Evolutionary conservation across 2,888 invertebrate genomes (phyloP), one percentile per base, ranked within the genome.

Genomic region (Malthinus seriepunctatus): DNA sequence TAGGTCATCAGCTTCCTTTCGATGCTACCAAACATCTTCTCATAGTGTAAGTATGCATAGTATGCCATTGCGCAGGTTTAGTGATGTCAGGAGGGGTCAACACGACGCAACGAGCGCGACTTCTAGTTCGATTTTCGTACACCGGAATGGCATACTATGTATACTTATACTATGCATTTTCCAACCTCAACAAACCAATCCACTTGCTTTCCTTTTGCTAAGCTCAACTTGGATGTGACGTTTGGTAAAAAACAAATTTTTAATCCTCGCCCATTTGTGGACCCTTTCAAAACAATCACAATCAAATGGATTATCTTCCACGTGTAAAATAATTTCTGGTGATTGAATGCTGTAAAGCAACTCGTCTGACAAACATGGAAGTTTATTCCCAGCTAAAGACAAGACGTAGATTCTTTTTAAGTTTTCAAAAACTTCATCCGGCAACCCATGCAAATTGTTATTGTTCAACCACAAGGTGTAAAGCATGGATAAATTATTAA

Each of bases 401-500:
- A 61, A 32, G n/a, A 57, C 50, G 10, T 51, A 53, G n/a, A 61
- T 15, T 33, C 15, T 34, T 11, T 50, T 32, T 8, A 61, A 57
- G 23, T 51, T 2, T 0, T 33, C 4, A 33, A 61, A 57, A 12
- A 51, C 39, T 12, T 46, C 23, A 1, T 64, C 63, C 14, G 67
- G 64, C 6, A 72, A 53, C 8, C 62, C 55, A 10, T 42, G 32
- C 34, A 71, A 58, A 45, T 63, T 65, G 66, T 79, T 66, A 10
- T 63, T 62, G 33, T 67, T 66, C 56, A 71, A 61, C 56, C 70
- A 70, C 46, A 68, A 35, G 61, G 69, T 68, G 32, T 70, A 67
- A 32, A 69, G 51, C 42, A 65, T 42, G 15, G 62, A 56, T 45
- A 72, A 55, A 31, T 64, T 67, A 51, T 66, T 55, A 56, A 67